phyloP scores from a whole-genome alignment of 2,888 invertebrate species.

The Molanna angustata region DNA sequence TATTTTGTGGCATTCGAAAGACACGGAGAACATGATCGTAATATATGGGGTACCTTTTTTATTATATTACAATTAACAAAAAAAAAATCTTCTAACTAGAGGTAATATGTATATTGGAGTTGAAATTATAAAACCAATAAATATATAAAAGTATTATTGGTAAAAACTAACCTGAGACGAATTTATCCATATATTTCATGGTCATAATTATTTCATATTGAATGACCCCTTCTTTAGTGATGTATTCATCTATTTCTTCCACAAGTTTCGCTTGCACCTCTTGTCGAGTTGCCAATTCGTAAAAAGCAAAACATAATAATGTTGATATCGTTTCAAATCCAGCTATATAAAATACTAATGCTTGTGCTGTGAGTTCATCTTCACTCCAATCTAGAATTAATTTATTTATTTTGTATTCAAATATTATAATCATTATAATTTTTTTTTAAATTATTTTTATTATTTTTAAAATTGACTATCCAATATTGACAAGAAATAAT shows the following conservation, averaged over 20 bases:
- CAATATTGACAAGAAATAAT: too few relatives aligned
- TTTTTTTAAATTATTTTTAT: too few relatives aligned
- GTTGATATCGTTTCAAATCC: constrained; percentile 23
- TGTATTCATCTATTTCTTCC: constrained; percentile 16
- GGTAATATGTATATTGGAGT: too few relatives aligned
- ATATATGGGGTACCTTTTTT: too few relatives aligned
- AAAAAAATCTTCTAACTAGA: too few relatives aligned
- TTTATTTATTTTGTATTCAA: too few relatives aligned
- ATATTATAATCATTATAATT: too few relatives aligned
- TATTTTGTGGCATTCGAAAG: too few relatives aligned
- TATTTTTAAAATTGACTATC: too few relatives aligned
- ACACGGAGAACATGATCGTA: too few relatives aligned
- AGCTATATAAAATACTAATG: constrained; percentile 24
- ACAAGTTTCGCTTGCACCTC: constrained; percentile 19
- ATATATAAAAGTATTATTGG: neutral
- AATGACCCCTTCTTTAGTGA: neutral
- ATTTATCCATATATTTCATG: constrained; percentile 5
- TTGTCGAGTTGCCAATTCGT: constrained; percentile 17
- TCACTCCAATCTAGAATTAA: constrained; percentile 23
- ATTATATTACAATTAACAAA: too few relatives aligned
- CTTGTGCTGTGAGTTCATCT: constrained; percentile 24
- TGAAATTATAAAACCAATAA: too few relatives aligned
- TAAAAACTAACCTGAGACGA: constrained; percentile 4
- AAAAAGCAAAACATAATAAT: constrained; percentile 12
- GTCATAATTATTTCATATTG: constrained; percentile 18